Conservation (phyloP, 1,140 invertebrate species). For the Paralvinella palmiformis region DNA sequence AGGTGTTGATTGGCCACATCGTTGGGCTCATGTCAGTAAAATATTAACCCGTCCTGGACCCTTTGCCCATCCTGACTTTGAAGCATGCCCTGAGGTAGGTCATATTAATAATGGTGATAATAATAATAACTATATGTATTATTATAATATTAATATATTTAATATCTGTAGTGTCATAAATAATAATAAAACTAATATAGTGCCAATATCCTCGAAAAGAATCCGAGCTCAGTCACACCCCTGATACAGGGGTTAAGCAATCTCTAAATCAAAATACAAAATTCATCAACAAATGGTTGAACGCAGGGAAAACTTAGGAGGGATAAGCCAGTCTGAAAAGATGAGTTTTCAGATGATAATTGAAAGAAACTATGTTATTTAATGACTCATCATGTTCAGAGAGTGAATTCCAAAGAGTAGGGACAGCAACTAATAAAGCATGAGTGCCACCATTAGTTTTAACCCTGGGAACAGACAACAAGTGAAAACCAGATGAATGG, state of each 20-base stretch:
- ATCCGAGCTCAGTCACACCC: neutral
- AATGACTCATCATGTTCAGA: too few relatives aligned
- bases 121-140: slow-evolving; percentile 2
- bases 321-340: too few relatives aligned
- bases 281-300: too few relatives aligned
- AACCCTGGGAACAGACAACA: too few relatives aligned
- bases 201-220: neutral
- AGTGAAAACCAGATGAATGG: too few relatives aligned
- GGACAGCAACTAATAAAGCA: too few relatives aligned
- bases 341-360: too few relatives aligned
- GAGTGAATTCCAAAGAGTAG: too few relatives aligned
- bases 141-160: neutral
- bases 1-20: slow-evolving; percentile 38
- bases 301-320: too few relatives aligned
- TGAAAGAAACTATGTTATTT: too few relatives aligned
- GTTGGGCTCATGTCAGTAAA: slow-evolving; percentile 79
- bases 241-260: neutral
- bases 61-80: slow-evolving; percentile 86
- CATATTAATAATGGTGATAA: neutral
- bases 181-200: neutral
- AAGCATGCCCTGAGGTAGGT: slow-evolving; percentile 68
- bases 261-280: too few relatives aligned
- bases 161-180: neutral
- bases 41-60: slow-evolving; percentile 85
- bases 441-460: too few relatives aligned